Base-by-base conservation (phyloP, 2,888 invertebrate species). In the Cheilosia impressa region DNA sequence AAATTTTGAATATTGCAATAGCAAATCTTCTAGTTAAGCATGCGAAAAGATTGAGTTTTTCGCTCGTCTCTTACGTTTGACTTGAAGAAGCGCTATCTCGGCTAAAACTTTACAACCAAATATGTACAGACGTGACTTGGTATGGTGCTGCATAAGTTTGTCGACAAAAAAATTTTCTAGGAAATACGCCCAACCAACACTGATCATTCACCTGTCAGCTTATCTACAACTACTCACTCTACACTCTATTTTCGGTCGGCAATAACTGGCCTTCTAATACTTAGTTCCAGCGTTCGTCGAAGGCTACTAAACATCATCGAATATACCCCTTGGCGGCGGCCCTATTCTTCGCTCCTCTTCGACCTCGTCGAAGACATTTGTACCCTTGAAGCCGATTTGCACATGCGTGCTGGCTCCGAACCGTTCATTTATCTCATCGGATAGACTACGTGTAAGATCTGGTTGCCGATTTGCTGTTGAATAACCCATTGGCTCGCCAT, bases 261-360 rank as follows among this genome's bases (percentile, higher is more conserved):
- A 79, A 68, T 71, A 57, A 68, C 80, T 75, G 80, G 43, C 84
- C 63, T 38, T 41, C 43, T 69, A 75, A 66, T 84, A 71, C 65
- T 65, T 41, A 38, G 19, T 50, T 63, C n/a, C 43, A 10, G 19
- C 13, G 41, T 13, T 6, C 10, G 15, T 63, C 17, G 6, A 17
- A 31, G 15, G 60, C 53, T 69, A 43, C 88, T 93, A 97, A 80
- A 97, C 96, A 91, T 97, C 97, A 90, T 97, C 97, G 88, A 97
- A 97, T 79, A 97, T 93, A 10, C 96, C 96, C 87, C 95, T 93
- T 0, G 96, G 97, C 0, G 96, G 96, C 81, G 94, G 94, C 1
- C 95, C 95, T 88, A 95, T 93, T 87, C 95, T 94, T 66, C 89
- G 89, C 38, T 89, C 88, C 13, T 87, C 88, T 52, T 73, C 88